Evolutionary conservation across 2,888 invertebrate genomes (phyloP).

Genomic region (Mesochorus sp.): DNA sequence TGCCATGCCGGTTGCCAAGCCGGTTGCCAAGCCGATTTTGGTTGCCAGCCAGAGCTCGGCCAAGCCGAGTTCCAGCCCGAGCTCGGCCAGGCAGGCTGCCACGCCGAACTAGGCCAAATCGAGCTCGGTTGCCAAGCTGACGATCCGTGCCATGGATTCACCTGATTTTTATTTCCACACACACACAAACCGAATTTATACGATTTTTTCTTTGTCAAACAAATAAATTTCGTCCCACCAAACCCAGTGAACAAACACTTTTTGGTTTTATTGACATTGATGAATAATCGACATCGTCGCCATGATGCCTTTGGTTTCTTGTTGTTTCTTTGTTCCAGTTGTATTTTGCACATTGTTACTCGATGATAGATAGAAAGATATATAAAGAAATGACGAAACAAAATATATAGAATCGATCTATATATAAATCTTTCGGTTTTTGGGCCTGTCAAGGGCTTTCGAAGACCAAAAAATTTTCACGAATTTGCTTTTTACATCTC

Average conservation of each 20-base stretch:
- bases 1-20: conserved; percentile 43
- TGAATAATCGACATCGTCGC: conserved; percentile 53
- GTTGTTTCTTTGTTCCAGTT: conserved; percentile 27
- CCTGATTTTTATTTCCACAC: conserved; percentile 63
- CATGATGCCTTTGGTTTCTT: conserved; percentile 53
- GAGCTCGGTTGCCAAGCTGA: conserved; percentile 66
- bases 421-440: neutral
- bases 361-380: conserved; percentile 10
- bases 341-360: conserved; percentile 23
- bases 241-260: conserved; percentile 32
- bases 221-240: too few relatives aligned
- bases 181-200: conserved; percentile 25
- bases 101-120: conserved; percentile 57
- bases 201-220: conserved; percentile 6
- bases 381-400: neutral
- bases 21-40: conserved; percentile 42
- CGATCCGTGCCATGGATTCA: conserved; percentile 61
- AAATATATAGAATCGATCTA: neutral
- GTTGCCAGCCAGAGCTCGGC: conserved; percentile 63
- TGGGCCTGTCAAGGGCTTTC: conserved; percentile 36
- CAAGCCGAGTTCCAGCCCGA: conserved; percentile 59
- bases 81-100: conserved; percentile 59
- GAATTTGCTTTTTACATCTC: neutral
- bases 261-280: conserved; percentile 57
- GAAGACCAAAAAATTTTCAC: neutral